Evolutionary conservation across 2,888 invertebrate species (phyloP), one percentile per base, ranked within the genome.

Genomic region (Sarcophaga subvicina): DNA sequence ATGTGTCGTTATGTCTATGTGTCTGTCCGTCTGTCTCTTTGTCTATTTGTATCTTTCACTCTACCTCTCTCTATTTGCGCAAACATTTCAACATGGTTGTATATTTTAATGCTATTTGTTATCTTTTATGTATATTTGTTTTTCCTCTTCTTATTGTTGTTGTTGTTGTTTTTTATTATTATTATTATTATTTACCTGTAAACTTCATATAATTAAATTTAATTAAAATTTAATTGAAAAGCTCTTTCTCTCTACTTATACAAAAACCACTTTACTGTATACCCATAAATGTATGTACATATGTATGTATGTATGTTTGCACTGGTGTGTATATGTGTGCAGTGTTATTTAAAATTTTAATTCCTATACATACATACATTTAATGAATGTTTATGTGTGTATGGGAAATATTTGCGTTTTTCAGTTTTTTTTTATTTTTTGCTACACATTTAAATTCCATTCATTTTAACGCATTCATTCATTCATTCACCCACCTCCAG

Each of bases 171-270:
- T 47, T 49, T 6, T 37, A 6, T 27, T 37, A 2, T 37, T 37
- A 37, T 75, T 83, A 27, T 79, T 64, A 78, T 73, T 83, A 80
- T 86, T 86, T 83, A 86, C 86, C 82, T 83, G 75, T 80, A 83
- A 89, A 89, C 88, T 86, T 85, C 78, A 80, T 89, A 88, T 89
- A 88, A 89, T 89, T 89, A 89, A 89, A 89, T 88, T 89, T 89
- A 89, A 89, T 89, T 89, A 89, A 89, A 88, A 82, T 86, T 88
- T 89, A 89, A 89, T 89, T 89, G 88, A 88, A 89, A 89, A 86
- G 88, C 88, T 84, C 88, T 89, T 89, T 87, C 81, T 86, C 78
- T 85, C 73, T 72, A 73, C 69, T 63, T 78, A 69, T 71, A 85
- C 69, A 77, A 79, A 37, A 82, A 78, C 67, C 79, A 62, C 72